Evolutionary conservation across 2,888 invertebrate genomes (phyloP), one percentile per base, ranked within the genome.

Genomic region (Epicampocera succincta): DNA sequence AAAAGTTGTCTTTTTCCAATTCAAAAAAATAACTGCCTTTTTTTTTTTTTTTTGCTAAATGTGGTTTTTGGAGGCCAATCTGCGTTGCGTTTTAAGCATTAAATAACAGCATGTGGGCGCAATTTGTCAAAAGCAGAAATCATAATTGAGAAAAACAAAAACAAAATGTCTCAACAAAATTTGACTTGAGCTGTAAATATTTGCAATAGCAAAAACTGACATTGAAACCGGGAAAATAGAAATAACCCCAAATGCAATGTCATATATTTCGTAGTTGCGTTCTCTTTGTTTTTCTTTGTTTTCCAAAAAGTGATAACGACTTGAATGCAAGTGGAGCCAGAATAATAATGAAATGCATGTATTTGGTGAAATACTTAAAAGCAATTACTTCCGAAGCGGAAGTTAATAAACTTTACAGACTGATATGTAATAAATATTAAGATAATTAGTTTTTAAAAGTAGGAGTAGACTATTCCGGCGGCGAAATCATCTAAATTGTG

Each of bases 91-190:
- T 72, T 72, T 50, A 58, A 58, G 48, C 40, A 11, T 33, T 33
- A 79, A 79, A 44, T 33, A 52, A 19, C 54, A 72, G 68, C 80
- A 61, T 76, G 80, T 81, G 76, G 76, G 80, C 72, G 76, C 29
- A 56, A 56, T 73, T 66, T 76, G 60, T 19, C 60, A 44, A 52
- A 72, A 44, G 29, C 12, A 60, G 25, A 50, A 3, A 42, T 48
- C 42, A 42, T 13, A 50, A 40, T 2, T 8, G 29, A 46, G 33
- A 11, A 29, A 46, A 19, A 40, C 17, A 33, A 5, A 60, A 13
- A 63, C 29, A 56, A 19, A 68, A 44, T 6, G 44, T 46, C 29
- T 54, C 13, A 15, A 66, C 40, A 65, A 29, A 19, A 54, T 33
- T 44, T 25, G 15, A 44, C 50, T 52, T 33, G 52, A 42, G 60